Base-by-base conservation (phyloP, 2,797 vertebrate species). In the Helicolenus hilgendorfi region DNA sequence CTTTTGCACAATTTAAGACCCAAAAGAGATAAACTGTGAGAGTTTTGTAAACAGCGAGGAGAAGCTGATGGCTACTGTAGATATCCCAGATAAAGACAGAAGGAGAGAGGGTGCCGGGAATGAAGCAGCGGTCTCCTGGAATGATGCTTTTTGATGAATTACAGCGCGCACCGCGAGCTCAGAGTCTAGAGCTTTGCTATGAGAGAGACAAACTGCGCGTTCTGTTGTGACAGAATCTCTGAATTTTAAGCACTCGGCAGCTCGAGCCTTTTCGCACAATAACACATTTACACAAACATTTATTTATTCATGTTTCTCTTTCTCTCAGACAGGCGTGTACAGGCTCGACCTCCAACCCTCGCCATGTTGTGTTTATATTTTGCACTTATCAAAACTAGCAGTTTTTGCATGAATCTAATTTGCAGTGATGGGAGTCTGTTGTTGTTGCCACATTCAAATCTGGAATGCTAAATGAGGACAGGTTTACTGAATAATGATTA, bases 1-100 rank as follows among this genome's bases (percentile, higher is more conserved):
- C 88, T 93, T 94, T 94, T 94, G 92, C 91, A 93, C 90, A 92
- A 94, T 94, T 94, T 93, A 86, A 89, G 84, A 94, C 84, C 91
- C 87, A 85, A 94, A 95, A 91, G 93, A 92, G 90, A 92, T 91
- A 85, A 95, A 92, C 74, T 91, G 81, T 69, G 70, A 82, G 92
- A 88, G 85, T 88, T 96, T 94, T 96, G 93, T 96, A 92, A 96
- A 95, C 85, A 94, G 77, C 4, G 35, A 84, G 62, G 78, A 81
- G 95, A 89, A 89, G 85, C 90, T 94, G 94, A 95, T 93, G 86
- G 92, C 80, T 91, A 55, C 20, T 55, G 53, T 22, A 85, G 92
- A 97, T 95, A 92, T 91, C 92, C 84, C 64, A 92, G 92, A 94
- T 85, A 83, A 86, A 93, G 72, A 77, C 60, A 79, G 68, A 49